A percentile compares a stretch with the other conserved stretches of the same genome.
Conservation (phyloP, 2,888 invertebrate species). For the Pantelozetes paolii region DNA sequence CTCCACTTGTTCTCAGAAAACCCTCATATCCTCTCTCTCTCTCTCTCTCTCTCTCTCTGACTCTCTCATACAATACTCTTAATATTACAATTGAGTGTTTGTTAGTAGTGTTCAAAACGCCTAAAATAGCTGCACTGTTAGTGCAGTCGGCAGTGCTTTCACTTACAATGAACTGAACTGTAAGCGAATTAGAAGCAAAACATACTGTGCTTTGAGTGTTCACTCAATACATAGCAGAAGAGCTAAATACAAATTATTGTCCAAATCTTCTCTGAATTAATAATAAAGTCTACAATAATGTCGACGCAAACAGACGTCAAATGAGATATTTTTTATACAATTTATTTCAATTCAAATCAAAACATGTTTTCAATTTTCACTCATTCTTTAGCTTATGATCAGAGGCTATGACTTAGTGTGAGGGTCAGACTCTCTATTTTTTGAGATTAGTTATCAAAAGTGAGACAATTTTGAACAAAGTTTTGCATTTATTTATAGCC, state of each 20-base stretch:
- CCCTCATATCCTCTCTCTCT: conserved; percentile 1
- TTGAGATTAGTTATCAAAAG: background rate
- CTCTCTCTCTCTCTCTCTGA: conserved; percentile 38
- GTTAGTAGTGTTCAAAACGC: background rate
- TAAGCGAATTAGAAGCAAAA: conserved; percentile 14
- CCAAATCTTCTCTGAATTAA: conserved; percentile 6
- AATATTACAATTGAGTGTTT: conserved; percentile 35
- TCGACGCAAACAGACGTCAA: too few relatives aligned
- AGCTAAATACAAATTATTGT: conserved; percentile 15
- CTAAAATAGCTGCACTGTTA: conserved; percentile 18
- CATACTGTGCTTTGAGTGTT: background rate
- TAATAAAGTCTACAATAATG: background rate
- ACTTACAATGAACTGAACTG: conserved; percentile 20
- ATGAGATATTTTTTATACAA: background rate
- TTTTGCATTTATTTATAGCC: background rate
- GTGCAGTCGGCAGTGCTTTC: background rate
- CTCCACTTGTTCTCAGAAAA: conserved; percentile 35
- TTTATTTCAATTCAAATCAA: background rate
- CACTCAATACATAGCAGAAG: background rate
- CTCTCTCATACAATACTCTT: conserved; percentile 24
- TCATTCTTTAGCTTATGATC: background rate
- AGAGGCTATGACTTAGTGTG: background rate
- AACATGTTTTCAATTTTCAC: conserved; percentile 16
- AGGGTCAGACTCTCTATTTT: background rate
- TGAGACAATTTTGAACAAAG: background rate